A percentile compares a stretch with the other conserved stretches of the same genome.
Evolutionary conservation across 1,140 invertebrate species (phyloP).

Genomic region (Drosophila novamexicana): DNA sequence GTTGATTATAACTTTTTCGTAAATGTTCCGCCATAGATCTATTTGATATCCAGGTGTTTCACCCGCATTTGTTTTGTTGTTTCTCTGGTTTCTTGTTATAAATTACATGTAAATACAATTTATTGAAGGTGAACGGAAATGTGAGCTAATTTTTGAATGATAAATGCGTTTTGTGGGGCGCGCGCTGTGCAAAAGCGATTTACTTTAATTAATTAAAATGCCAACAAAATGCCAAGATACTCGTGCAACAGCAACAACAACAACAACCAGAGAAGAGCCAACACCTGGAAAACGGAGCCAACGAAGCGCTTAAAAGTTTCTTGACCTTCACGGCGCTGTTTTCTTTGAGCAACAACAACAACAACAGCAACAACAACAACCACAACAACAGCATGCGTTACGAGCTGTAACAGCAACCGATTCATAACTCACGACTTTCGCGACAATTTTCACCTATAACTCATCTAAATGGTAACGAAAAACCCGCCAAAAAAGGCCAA

Average conservation of each 20-base stretch:
- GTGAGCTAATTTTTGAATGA: slow-evolving; percentile 76
- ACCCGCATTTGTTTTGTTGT: slow-evolving; percentile 15
- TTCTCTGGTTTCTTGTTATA: slow-evolving; percentile 3
- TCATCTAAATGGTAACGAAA: slow-evolving; percentile 77
- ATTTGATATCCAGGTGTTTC: slow-evolving; percentile 15
- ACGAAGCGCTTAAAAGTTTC: slow-evolving; percentile 65
- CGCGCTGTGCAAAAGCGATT: slow-evolving; percentile 64
- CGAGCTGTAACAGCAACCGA: slow-evolving; percentile 42
- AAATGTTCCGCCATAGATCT: slow-evolving; percentile 4
- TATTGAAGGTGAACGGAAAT: slow-evolving; percentile 81
- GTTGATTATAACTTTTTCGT: neutral
- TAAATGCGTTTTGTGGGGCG: slow-evolving; percentile 63
- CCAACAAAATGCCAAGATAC: slow-evolving; percentile 39
- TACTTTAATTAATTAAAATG: slow-evolving; percentile 76
- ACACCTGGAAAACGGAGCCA: slow-evolving; percentile 39
- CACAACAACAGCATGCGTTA: slow-evolving; percentile 5
- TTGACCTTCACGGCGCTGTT: slow-evolving; percentile 67
- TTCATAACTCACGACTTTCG: slow-evolving; percentile 81
- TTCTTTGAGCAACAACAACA: slow-evolving; percentile 46
- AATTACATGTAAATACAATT: slow-evolving; percentile 69
- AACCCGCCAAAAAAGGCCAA: slow-evolving; percentile 52
- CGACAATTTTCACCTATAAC: slow-evolving; percentile 81
- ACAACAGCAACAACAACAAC: slow-evolving; percentile 4
- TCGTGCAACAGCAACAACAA: slow-evolving; percentile 7
- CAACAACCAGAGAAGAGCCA: slow-evolving; percentile 5